Conservation (phyloP, 2,888 invertebrate genomes). For the Altica lythri region DNA sequence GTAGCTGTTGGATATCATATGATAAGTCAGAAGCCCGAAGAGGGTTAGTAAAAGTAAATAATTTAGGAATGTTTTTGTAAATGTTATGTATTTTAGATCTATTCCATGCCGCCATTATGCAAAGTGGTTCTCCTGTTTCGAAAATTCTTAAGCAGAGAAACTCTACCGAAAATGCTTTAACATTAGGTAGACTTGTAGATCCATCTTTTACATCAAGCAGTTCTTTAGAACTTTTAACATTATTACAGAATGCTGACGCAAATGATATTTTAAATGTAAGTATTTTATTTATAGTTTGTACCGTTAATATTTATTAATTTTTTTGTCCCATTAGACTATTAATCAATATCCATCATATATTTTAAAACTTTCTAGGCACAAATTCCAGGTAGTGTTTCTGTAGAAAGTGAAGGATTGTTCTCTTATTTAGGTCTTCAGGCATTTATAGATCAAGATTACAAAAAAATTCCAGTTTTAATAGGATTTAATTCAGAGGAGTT, state of each 20-base stretch:
- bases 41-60: neutral
- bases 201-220: slow-evolving; percentile 19
- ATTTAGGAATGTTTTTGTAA: neutral
- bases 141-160: slow-evolving; percentile 6
- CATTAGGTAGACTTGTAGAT: slow-evolving; percentile 20
- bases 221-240: slow-evolving; percentile 17
- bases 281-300: neutral
- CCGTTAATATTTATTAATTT: no score
- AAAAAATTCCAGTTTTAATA: slow-evolving; percentile 28
- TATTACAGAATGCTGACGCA: slow-evolving; percentile 18
- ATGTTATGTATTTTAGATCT: slow-evolving; percentile 19
- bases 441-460: slow-evolving; percentile 19
- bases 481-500: slow-evolving; percentile 33
- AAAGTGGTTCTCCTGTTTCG: slow-evolving; percentile 27
- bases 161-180: slow-evolving; percentile 19
- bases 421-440: slow-evolving; percentile 20
- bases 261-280: slow-evolving; percentile 22
- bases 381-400: neutral
- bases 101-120: slow-evolving; percentile 27
- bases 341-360: neutral
- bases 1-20: slow-evolving; percentile 49
- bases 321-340: no score
- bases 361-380: slow-evolving; percentile 4
- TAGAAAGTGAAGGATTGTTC: slow-evolving; percentile 23
- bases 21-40: neutral